Evolutionary conservation across 2,888 invertebrate genomes (phyloP).

Genomic region (Ctenicera cuprea): DNA sequence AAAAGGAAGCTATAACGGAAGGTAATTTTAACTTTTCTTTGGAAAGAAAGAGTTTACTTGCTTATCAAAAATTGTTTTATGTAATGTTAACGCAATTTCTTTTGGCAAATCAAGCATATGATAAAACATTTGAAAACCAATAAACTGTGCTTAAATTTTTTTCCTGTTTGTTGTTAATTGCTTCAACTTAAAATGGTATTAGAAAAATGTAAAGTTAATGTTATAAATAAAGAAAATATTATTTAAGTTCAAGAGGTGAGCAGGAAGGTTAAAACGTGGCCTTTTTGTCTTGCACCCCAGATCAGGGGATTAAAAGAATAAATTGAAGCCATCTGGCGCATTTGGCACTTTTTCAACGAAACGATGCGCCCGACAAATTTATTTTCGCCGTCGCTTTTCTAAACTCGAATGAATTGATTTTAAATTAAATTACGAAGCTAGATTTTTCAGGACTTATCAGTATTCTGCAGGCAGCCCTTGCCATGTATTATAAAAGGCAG

Average conservation of each 20-base stretch:
- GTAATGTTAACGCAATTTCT: no score
- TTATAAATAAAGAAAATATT: neutral
- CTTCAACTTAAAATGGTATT: no score
- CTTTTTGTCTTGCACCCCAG: neutral
- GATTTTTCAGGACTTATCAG: slow-evolving; percentile 54
- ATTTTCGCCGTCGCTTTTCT: slow-evolving; percentile 53
- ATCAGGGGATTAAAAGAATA: slow-evolving; percentile 48
- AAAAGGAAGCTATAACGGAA: no score
- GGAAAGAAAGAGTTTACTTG: no score
- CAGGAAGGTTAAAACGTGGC: neutral
- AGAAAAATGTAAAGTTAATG: no score
- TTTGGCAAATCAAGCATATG: no score
- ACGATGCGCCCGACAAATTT: slow-evolving; percentile 50
- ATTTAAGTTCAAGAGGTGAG: neutral
- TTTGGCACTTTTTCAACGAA: slow-evolving; percentile 49
- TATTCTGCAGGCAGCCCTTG: slow-evolving; percentile 52
- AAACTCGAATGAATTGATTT: slow-evolving; percentile 54
- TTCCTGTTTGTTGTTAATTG: no score
- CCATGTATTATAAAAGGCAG: slow-evolving; percentile 53
- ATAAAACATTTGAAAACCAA: no score
- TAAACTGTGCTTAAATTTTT: no score
- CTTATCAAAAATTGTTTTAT: no score
- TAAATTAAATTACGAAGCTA: slow-evolving; percentile 54
- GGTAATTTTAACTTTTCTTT: no score
- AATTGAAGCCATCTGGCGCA: slow-evolving; percentile 52